A percentile compares a stretch with the other conserved stretches of the same genome.
These are phyloP conservation scores for Volucella bombylans DNA, from an alignment of 2,888 invertebrate species.

Conservation along the genomic window DNA sequence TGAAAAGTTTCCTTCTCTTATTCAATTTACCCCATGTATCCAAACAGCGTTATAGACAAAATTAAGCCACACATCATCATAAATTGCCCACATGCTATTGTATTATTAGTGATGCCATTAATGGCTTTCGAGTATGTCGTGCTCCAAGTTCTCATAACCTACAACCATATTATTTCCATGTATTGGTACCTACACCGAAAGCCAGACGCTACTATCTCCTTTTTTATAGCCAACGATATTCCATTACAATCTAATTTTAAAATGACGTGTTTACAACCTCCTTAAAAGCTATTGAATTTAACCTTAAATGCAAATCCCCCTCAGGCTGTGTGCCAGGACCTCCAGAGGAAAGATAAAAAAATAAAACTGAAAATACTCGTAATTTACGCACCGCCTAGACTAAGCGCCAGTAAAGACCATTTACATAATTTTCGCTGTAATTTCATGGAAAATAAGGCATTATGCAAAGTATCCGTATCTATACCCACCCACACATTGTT, in stretches of 20 bases:
- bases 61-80: no score
- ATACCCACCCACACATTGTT: neutral
- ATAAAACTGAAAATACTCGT: constrained; percentile 25
- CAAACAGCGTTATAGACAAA: no score
- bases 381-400: constrained; percentile 48
- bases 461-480: constrained; percentile 43
- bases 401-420: constrained; percentile 58
- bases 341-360: neutral
- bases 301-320: constrained; percentile 31
- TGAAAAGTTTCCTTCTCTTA: no score
- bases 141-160: no score
- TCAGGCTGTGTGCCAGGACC: neutral
- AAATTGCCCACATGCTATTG: no score
- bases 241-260: constrained; percentile 41
- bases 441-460: constrained; percentile 63
- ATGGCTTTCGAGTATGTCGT: no score
- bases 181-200: no score
- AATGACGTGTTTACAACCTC: constrained; percentile 64
- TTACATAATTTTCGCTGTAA: constrained; percentile 68
- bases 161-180: no score
- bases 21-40: no score
- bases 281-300: constrained; percentile 49
- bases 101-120: no score
- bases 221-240: neutral
- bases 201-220: no score